phyloP scores from a whole-genome alignment of 2,888 invertebrate genomes.

The Archips crataeganus region DNA sequence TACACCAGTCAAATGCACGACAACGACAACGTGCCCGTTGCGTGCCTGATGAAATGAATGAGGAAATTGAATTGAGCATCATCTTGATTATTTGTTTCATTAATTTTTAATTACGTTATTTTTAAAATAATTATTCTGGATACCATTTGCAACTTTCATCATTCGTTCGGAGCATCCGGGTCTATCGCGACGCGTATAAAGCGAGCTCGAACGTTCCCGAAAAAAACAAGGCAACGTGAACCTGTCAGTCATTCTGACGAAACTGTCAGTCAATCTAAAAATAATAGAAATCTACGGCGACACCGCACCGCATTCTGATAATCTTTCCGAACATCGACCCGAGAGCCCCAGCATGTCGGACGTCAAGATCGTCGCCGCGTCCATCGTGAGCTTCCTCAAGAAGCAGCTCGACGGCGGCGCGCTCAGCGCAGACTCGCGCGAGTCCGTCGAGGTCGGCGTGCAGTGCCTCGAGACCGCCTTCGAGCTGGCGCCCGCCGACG shows the following conservation, averaged over 20 bases:
- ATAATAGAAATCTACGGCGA: constrained; percentile 51
- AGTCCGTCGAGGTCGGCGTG: constrained; percentile 96
- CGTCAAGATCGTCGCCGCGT: constrained; percentile 81
- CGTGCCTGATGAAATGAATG: too few relatives aligned
- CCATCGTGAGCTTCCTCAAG: constrained; percentile 85
- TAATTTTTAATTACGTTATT: too few relatives aligned
- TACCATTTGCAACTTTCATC: too few relatives aligned
- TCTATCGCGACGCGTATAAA: constrained; percentile 4
- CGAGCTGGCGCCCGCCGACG: constrained; percentile 86
- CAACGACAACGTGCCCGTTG: too few relatives aligned
- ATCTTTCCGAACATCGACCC: constrained; percentile 14
- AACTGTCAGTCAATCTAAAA: constrained; percentile 53
- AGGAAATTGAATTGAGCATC: too few relatives aligned
- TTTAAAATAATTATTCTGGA: too few relatives aligned
- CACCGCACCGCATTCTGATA: constrained; percentile 25
- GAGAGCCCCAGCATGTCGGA: constrained; percentile 61
- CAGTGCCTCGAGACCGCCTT: constrained; percentile 98
- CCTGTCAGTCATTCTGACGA: constrained; percentile 36
- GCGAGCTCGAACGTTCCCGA: constrained; percentile 8
- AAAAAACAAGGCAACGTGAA: constrained; percentile 39
- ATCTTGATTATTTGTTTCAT: too few relatives aligned
- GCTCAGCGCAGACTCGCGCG: constrained; percentile 81
- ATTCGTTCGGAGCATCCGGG: not conserved
- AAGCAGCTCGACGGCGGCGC: constrained; percentile 82
- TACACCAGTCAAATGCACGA: too few relatives aligned